A percentile compares a stretch with the other conserved stretches of the same genome.
phyloP scores from a whole-genome alignment of 2,797 vertebrate genomes.

The Natrix natrix region DNA sequence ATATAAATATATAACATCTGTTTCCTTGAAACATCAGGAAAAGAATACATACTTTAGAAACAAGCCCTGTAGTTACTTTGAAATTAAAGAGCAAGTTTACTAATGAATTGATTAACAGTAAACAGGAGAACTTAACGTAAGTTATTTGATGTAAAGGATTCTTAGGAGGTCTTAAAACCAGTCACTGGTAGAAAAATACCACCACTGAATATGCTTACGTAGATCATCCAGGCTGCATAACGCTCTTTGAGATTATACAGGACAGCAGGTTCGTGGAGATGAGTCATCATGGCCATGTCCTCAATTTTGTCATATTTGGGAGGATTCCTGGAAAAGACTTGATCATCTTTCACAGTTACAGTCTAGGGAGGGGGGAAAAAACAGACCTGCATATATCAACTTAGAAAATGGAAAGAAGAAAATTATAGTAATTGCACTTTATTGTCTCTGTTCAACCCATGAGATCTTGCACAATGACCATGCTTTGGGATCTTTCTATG shows the following conservation, averaged over 20 bases:
- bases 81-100: not conserved
- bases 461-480: not conserved
- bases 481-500: not conserved
- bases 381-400: not conserved
- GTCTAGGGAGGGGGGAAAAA: constrained; percentile 53
- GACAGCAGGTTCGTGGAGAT: constrained; percentile 85
- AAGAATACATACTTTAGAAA: not conserved
- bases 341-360: constrained; percentile 72
- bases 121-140: not conserved
- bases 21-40: not conserved
- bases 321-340: constrained; percentile 82
- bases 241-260: constrained; percentile 93
- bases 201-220: constrained; percentile 68
- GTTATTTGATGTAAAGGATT: not conserved
- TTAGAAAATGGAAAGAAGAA: not conserved
- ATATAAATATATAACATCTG: not conserved
- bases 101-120: not conserved
- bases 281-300: constrained; percentile 96
- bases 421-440: not conserved
- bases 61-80: not conserved
- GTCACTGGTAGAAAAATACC: not conserved
- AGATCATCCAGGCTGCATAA: constrained; percentile 93
- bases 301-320: constrained; percentile 89
- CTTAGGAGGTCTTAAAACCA: not conserved
- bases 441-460: not conserved